A percentile compares a stretch with the other conserved stretches of the same genome.
Conservation (phyloP, 2,888 invertebrate species). For the Aleiodes alternator region DNA sequence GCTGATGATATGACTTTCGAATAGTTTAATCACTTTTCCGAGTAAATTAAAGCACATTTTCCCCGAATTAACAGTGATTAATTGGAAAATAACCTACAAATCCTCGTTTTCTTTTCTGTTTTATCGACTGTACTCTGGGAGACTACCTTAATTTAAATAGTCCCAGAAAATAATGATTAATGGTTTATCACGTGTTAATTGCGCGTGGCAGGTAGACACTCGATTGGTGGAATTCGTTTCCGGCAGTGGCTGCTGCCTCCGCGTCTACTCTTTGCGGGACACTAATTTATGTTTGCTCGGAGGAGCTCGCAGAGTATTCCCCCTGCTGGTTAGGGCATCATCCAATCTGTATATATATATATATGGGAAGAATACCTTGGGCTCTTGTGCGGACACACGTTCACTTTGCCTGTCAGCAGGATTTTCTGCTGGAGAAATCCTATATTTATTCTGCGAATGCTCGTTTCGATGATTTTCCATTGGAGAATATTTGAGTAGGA, state of each 20-base stretch:
- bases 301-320: conserved; percentile 33
- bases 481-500: too few species aligned
- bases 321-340: conserved; percentile 33
- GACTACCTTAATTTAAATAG: too few species aligned
- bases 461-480: background rate
- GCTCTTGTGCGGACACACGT: conserved; percentile 30
- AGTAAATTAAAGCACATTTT: too few species aligned
- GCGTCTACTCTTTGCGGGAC: conserved; percentile 43
- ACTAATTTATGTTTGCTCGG: conserved; percentile 49
- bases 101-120: too few species aligned
- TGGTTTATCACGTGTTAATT: conserved; percentile 54
- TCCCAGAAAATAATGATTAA: conserved; percentile 23
- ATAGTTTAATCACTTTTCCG: too few species aligned
- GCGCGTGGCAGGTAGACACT: conserved; percentile 43
- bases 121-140: too few species aligned
- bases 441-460: conserved; percentile 41
- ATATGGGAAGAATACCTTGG: conserved; percentile 22
- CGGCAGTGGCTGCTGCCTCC: conserved; percentile 52
- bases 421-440: conserved; percentile 35
- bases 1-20: too few species aligned
- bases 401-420: conserved; percentile 40
- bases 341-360: conserved; percentile 8
- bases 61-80: too few species aligned
- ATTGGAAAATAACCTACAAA: too few species aligned
- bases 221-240: conserved; percentile 58